Conservation (phyloP, 2,888 invertebrate genomes). For the Nomada fabriciana region DNA sequence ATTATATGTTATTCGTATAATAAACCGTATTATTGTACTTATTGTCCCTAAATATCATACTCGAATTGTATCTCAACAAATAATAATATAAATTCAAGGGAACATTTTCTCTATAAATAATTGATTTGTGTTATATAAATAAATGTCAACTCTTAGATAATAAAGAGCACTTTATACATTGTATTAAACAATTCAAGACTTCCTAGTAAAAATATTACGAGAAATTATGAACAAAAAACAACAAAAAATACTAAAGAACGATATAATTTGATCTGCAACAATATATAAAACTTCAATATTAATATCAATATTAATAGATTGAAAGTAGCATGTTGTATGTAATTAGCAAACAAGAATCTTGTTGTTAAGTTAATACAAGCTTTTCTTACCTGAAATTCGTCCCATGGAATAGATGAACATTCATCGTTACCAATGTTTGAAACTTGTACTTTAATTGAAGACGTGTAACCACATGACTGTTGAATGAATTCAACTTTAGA, state of each 20-base stretch:
- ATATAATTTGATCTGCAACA: conserved; percentile 47
- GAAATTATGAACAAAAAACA: neutral
- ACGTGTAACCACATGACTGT: conserved; percentile 89
- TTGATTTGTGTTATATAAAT: conserved; percentile 15
- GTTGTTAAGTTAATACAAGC: conserved; percentile 11
- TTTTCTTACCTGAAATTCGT: conserved; percentile 94
- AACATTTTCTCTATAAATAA: conserved; percentile 9
- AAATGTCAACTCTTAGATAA: conserved; percentile 22
- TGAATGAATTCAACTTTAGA: conserved; percentile 90
- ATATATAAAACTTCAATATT: conserved; percentile 42
- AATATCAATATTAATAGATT: conserved; percentile 43
- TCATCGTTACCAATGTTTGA: conserved; percentile 91
- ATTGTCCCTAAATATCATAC: conserved; percentile 15
- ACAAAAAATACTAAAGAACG: conserved; percentile 46
- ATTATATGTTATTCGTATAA: conserved; percentile 17
- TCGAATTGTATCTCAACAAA: conserved; percentile 6
- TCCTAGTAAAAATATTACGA: conserved; percentile 46
- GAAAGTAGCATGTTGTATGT: conserved; percentile 53
- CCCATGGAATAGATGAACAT: conserved; percentile 95
- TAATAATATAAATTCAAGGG: conserved; percentile 22
- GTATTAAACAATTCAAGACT: conserved; percentile 38
- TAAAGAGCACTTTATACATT: conserved; percentile 44
- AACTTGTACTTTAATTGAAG: conserved; percentile 89
- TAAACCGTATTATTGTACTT: conserved; percentile 1
- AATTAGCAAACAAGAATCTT: conserved; percentile 48